Base-by-base conservation (phyloP, 2,797 vertebrate genomes). In the Chelonia mydas region DNA sequence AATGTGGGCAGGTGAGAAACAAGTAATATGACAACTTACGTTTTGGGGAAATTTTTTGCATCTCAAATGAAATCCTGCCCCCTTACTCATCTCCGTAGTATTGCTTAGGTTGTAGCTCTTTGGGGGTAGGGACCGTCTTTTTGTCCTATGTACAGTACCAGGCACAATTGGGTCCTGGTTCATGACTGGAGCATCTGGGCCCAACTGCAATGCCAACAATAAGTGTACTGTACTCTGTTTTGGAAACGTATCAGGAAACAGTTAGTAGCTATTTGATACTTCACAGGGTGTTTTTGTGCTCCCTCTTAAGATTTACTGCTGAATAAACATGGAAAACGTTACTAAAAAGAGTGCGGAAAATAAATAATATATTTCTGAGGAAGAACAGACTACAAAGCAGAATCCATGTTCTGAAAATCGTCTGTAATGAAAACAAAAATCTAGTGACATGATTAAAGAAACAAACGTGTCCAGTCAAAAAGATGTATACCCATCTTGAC, bases 401-500 rank as follows among this genome's bases (percentile, higher is more conserved):
- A 47, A 49, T 16, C 74, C 45, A 49, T 5, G 27, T 47, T 77
- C 74, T 31, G 45, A 47, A 77, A 49, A 82, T 85, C 74, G 41
- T 65, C 50, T 11, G 74, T 19, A 86, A 77, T 77, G 49, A 82
- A 59, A 72, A 95, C 65, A 94, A 95, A 77, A 95, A 77, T n/a
- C 90, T 88, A 82, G 50, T 1, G 78, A 76, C 76, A 65, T 77
- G 88, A 82, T 87, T n/a, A 54, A 87, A 92, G 87, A 86, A 79
- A 61, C 86, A 91, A 77, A 13, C 80, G 87, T 7, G 3, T 76
- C 92, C 93, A 92, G 79, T 95, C 94, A 95, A 92, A 88, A 88
- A 94, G 86, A 90, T 68, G 83, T 95, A 90, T 93, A 91, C 77
- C 68, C 88, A 91, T 96, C 91, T 93, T 93, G 92, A 92, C 95